These are phyloP conservation scores for Stenodera caucasica DNA, from an alignment of 2,888 invertebrate species.

Conservation along the genomic window DNA sequence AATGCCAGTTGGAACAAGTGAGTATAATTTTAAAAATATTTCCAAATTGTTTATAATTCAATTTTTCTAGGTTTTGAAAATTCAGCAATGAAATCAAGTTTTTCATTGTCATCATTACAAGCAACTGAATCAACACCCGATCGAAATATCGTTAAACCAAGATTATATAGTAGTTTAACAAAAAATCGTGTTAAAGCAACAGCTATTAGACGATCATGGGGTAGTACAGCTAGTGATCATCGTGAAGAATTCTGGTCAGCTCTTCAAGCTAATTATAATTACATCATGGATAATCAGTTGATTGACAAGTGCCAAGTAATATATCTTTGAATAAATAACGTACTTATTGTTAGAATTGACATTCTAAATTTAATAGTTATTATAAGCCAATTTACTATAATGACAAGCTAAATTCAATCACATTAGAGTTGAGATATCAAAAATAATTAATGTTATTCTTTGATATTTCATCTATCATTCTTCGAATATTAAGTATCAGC, in stretches of 20 bases:
- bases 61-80: slow-evolving; percentile 66
- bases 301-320: slow-evolving; percentile 79
- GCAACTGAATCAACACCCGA: slow-evolving; percentile 59
- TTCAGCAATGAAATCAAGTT: slow-evolving; percentile 74
- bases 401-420: too few relatives aligned
- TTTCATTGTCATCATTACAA: slow-evolving; percentile 80
- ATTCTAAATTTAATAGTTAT: too few relatives aligned
- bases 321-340: background rate
- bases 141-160: slow-evolving; percentile 62
- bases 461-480: too few relatives aligned
- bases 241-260: slow-evolving; percentile 92
- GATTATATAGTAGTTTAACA: slow-evolving; percentile 83
- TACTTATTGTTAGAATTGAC: background rate
- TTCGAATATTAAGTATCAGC: too few relatives aligned
- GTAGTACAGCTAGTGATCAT: slow-evolving; percentile 70
- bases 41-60: too few relatives aligned
- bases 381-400: too few relatives aligned
- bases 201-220: slow-evolving; percentile 73
- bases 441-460: too few relatives aligned
- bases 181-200: slow-evolving; percentile 65
- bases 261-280: slow-evolving; percentile 88
- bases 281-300: slow-evolving; percentile 93
- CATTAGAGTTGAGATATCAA: too few relatives aligned
- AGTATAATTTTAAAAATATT: slow-evolving; percentile 22
- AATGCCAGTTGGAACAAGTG: slow-evolving; percentile 37